Percentiles rank a stretch among this genome's conserved stretches.
Conservation (phyloP, 2,797 vertebrate genomes). For the Scolopax bukidnonensis region DNA sequence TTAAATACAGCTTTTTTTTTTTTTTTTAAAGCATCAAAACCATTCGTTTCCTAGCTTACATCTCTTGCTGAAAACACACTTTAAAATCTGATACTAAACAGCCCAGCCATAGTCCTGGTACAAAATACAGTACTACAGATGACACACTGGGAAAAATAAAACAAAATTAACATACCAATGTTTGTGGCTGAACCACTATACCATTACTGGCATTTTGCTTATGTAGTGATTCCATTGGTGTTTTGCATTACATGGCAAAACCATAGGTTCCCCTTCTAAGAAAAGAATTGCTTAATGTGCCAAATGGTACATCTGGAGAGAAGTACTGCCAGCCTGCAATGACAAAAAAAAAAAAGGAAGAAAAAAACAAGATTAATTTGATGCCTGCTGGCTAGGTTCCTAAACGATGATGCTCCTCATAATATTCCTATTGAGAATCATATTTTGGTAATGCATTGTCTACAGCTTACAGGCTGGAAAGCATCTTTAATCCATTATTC, state of each 20-base stretch:
- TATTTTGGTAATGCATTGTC: conserved; percentile 69
- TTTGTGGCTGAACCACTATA: conserved; percentile 89
- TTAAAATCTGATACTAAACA: conserved; percentile 62
- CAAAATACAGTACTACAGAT: conserved; percentile 67
- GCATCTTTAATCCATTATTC: conserved; percentile 83
- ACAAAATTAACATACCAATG: conserved; percentile 87
- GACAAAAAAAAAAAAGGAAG: conserved; percentile 38
- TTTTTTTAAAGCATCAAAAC: not conserved
- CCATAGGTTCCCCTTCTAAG: conserved; percentile 73
- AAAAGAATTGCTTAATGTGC: conserved; percentile 80
- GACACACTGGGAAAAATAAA: conserved; percentile 81
- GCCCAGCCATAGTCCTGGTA: conserved; percentile 25
- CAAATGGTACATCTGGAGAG: conserved; percentile 86
- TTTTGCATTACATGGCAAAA: conserved; percentile 76
- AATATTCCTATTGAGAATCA: conserved; percentile 74
- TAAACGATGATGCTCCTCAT: conserved; percentile 77
- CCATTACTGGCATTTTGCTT: conserved; percentile 90
- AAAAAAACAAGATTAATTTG: conserved; percentile 20
- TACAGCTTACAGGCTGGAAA: conserved; percentile 44
- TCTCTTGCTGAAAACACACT: conserved; percentile 22
- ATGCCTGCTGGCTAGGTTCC: conserved; percentile 66
- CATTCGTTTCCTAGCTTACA: conserved; percentile 11
- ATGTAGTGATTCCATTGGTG: conserved; percentile 88
- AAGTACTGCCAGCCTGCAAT: conserved; percentile 75
- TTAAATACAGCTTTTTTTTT: not conserved